phyloP scores from a whole-genome alignment of 2,797 vertebrate genomes.

The Danio aesculapii region DNA sequence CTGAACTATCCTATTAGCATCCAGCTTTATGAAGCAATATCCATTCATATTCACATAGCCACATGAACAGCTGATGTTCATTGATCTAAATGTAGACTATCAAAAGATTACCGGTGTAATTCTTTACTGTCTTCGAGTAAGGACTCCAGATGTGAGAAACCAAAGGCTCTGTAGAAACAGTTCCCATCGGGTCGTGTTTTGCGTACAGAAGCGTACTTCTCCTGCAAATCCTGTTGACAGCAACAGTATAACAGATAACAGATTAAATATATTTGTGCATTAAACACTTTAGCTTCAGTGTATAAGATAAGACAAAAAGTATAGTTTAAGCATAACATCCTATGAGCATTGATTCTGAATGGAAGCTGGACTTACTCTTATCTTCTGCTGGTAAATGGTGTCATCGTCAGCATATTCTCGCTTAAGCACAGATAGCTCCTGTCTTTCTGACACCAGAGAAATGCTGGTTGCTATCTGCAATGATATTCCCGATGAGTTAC shows the following conservation, averaged over 20 bases:
- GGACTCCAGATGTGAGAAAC: constrained; percentile 90
- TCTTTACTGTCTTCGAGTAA: constrained; percentile 91
- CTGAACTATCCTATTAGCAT: neutral
- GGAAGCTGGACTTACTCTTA: constrained; percentile 78
- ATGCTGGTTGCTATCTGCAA: constrained; percentile 91
- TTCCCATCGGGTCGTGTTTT: constrained; percentile 94
- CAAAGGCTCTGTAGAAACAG: constrained; percentile 94
- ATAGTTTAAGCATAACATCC: no score
- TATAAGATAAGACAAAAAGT: neutral
- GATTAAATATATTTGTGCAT: neutral
- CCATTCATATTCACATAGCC: neutral
- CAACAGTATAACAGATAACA: neutral
- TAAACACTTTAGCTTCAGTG: neutral
- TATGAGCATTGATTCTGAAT: neutral
- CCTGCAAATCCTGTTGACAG: constrained; percentile 83
- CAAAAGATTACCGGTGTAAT: constrained; percentile 80
- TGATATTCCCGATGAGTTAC: constrained; percentile 1
- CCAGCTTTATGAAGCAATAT: neutral
- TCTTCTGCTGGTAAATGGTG: constrained; percentile 92
- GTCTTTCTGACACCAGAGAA: constrained; percentile 89
- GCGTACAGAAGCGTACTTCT: constrained; percentile 90
- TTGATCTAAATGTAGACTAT: neutral
- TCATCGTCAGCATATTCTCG: constrained; percentile 91
- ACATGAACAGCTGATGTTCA: neutral
- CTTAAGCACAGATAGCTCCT: constrained; percentile 87